phyloP scores from a whole-genome alignment of 2,888 invertebrate genomes.

The Quadriops clusia region DNA sequence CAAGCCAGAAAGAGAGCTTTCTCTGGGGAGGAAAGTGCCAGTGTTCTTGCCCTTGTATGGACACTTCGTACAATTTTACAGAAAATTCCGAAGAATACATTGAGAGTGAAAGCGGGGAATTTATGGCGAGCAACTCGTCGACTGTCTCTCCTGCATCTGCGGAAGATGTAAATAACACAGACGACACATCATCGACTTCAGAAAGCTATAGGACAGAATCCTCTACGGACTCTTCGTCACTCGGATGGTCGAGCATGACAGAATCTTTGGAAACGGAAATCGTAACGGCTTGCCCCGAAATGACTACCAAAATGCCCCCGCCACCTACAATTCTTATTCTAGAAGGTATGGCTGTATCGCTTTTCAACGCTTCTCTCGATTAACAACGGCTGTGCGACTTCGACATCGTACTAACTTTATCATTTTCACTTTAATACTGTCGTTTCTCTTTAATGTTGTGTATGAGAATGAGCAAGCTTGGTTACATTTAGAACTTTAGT shows the following conservation, averaged over 20 bases:
- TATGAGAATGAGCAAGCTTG: too few relatives aligned
- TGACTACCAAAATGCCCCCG: slow-evolving; percentile 44
- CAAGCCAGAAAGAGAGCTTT: slow-evolving; percentile 10
- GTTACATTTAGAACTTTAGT: too few relatives aligned
- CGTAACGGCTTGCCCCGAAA: slow-evolving; percentile 29
- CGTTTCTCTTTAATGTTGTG: too few relatives aligned
- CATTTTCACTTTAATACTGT: too few relatives aligned
- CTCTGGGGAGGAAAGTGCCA: slow-evolving; percentile 56
- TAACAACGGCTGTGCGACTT: too few relatives aligned
- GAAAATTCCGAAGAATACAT: slow-evolving; percentile 14
- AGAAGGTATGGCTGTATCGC: slow-evolving; percentile 54
- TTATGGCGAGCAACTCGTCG: slow-evolving; percentile 4
- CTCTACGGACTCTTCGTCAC: too few relatives aligned
- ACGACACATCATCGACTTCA: slow-evolving; percentile 11
- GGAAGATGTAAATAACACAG: slow-evolving; percentile 1
- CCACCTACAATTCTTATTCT: slow-evolving; percentile 68
- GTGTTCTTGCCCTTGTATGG: slow-evolving; percentile 61
- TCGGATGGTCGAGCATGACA: too few relatives aligned
- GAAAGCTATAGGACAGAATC: slow-evolving; percentile 18
- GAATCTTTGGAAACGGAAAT: too few relatives aligned
- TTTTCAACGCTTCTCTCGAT: too few relatives aligned
- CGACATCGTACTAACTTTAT: too few relatives aligned
- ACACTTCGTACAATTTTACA: slow-evolving; percentile 32
- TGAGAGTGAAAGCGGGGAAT: slow-evolving; percentile 4
- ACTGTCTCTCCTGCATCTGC: slow-evolving; percentile 8